Evolutionary conservation across 2,888 invertebrate genomes (phyloP).

Genomic region (Argyra leucocephala): DNA sequence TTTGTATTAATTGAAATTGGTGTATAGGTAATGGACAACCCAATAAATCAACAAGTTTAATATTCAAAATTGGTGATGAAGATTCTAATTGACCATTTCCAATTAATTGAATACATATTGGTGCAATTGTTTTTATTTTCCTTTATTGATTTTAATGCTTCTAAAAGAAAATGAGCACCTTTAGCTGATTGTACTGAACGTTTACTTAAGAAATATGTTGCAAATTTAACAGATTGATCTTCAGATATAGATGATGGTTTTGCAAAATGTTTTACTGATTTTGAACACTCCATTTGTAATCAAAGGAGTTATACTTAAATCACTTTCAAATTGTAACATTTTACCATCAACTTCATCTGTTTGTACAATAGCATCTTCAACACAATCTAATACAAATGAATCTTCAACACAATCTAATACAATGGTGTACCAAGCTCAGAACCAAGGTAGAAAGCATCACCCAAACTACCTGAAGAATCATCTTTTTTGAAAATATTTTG

Average conservation of each 20-base stretch:
- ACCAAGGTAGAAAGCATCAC: conserved; percentile 76
- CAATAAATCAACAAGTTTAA: conserved; percentile 64
- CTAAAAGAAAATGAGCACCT: conserved; percentile 71
- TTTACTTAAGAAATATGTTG: conserved; percentile 79
- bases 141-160: conserved; percentile 55
- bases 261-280: conserved; percentile 52
- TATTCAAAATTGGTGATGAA: conserved; percentile 61
- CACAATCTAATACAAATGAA: conserved; percentile 58
- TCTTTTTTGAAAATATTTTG: conserved; percentile 74
- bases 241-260: conserved; percentile 61
- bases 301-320: conserved; percentile 65
- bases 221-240: conserved; percentile 78
- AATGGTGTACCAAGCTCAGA: conserved; percentile 54
- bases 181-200: conserved; percentile 79
- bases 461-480: conserved; percentile 67
- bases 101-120: conserved; percentile 71
- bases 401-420: too few relatives aligned
- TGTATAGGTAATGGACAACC: conserved; percentile 54
- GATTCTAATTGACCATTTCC: conserved; percentile 68
- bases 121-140: conserved; percentile 65
- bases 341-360: conserved; percentile 90
- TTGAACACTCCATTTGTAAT: conserved; percentile 52
- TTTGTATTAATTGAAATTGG: conserved; percentile 31
- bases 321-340: conserved; percentile 85
- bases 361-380: conserved; percentile 87